Evolutionary conservation across 2,888 invertebrate genomes (phyloP).

Genomic region (Noctua fimbriata): DNA sequence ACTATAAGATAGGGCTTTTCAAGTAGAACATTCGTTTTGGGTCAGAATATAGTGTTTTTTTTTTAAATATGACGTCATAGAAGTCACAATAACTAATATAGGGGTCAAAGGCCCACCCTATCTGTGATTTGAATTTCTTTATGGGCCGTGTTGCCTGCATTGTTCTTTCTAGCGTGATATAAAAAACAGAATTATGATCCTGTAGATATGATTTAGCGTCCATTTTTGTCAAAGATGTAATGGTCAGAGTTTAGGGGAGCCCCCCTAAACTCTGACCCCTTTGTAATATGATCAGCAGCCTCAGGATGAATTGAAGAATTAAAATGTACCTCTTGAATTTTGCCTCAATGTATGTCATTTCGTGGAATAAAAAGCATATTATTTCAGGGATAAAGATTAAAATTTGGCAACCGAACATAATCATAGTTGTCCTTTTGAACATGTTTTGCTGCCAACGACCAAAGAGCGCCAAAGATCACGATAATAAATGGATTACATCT

Average conservation of each 20-base stretch:
- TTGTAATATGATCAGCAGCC: background rate
- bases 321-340: background rate
- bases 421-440: slow-evolving; percentile 34
- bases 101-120: background rate
- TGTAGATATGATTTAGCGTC: background rate
- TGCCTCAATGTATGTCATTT: background rate
- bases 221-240: background rate
- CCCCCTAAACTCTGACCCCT: background rate
- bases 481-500: slow-evolving; percentile 37
- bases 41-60: background rate
- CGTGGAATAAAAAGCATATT: background rate
- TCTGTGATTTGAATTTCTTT: background rate
- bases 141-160: background rate
- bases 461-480: slow-evolving; percentile 35
- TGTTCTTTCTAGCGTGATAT: background rate
- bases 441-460: slow-evolving; percentile 47
- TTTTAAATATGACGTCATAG: background rate
- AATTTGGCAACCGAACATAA: slow-evolving; percentile 54
- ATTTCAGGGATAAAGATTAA: slow-evolving; percentile 17
- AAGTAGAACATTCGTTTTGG: background rate
- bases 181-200: background rate
- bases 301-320: background rate
- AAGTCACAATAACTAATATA: background rate
- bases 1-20: background rate
- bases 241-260: too few species aligned